Conservation (phyloP, 2,888 invertebrate genomes). For the Psylliodes chrysocephalus region DNA sequence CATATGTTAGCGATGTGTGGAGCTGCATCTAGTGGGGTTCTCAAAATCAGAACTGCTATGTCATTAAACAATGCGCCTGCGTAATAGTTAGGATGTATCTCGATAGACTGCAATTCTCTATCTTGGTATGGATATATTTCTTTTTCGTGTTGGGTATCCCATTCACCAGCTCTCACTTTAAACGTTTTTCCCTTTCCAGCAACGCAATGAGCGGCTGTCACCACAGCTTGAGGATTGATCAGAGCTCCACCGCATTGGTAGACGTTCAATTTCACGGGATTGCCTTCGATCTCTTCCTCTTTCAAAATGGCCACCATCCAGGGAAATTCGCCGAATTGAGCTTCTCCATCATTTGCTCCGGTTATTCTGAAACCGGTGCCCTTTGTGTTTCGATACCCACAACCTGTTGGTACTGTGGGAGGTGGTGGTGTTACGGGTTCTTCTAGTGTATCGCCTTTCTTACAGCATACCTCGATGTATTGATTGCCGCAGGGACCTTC, state of each 20-base stretch:
- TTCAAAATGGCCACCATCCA: conserved; percentile 83
- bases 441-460: conserved; percentile 51
- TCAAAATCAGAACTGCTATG: conserved; percentile 55
- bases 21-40: conserved; percentile 50
- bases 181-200: conserved; percentile 58
- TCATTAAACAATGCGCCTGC: conserved; percentile 56
- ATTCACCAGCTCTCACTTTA: conserved; percentile 76
- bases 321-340: conserved; percentile 83
- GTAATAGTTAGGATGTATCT: conserved; percentile 55
- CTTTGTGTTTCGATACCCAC: conserved; percentile 77
- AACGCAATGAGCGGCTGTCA: conserved; percentile 87
- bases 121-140: conserved; percentile 73
- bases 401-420: conserved; percentile 63
- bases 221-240: conserved; percentile 77
- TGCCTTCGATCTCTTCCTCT: conserved; percentile 67
- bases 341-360: conserved; percentile 72
- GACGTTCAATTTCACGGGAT: conserved; percentile 46
- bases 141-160: conserved; percentile 82
- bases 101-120: conserved; percentile 61
- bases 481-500: conserved; percentile 60
- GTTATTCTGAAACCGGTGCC: conserved; percentile 81
- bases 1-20: conserved; percentile 53
- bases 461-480: conserved; percentile 71
- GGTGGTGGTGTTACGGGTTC: conserved; percentile 50
- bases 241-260: conserved; percentile 79